Base-by-base conservation (phyloP, 2,888 invertebrate species). In the Ophion ellenae region DNA sequence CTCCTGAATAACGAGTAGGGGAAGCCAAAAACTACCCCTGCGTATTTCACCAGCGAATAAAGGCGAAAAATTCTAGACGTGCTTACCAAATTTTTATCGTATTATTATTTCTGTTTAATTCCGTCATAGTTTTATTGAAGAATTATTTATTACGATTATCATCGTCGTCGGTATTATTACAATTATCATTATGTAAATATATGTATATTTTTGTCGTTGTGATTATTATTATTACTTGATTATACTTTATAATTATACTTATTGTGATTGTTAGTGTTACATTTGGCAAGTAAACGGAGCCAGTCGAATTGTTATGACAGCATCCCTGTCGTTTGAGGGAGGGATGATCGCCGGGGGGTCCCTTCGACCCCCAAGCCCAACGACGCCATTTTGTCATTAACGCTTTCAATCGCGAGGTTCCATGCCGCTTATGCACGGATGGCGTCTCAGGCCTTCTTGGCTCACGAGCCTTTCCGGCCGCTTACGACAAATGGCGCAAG, bases 331-430 rank as follows among this genome's bases (percentile, higher is more conserved):
- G 14, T 11, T 47, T 14, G 47, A 10, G 3, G 47, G 14, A 17
- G 53, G 53, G 17, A 53, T 14, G 53, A 17, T 17, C 2, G 17
- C 14, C 14, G 53, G 53, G 17, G 17, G 17, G 5, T 53, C 17
- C 17, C 53, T 17, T 17, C 53, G 5, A 14, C 53, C 53, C 17
- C 40, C 40, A 57, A 70, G 47, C 69, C 79, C 73, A 63, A 66
- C 78, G 87, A 88, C 92, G 92, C 91, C 92, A 92, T 93, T 92
- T 93, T 92, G 90, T 92, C 91, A 92, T 93, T 92, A 92, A 90
- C 81, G 89, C 10, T 79, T 90, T 91, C 90, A 90, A 91, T 92
- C 91, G 88, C 74, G 86, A 89, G 85, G 87, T 87, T 70, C 86
- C 91, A 92, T 92, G 90, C 92, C 90, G 89, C 91, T 93, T 92